Evolutionary conservation across 2,797 vertebrate genomes (phyloP), one percentile per base, ranked within the genome.

Genomic region (Siniperca scherzeri): DNA sequence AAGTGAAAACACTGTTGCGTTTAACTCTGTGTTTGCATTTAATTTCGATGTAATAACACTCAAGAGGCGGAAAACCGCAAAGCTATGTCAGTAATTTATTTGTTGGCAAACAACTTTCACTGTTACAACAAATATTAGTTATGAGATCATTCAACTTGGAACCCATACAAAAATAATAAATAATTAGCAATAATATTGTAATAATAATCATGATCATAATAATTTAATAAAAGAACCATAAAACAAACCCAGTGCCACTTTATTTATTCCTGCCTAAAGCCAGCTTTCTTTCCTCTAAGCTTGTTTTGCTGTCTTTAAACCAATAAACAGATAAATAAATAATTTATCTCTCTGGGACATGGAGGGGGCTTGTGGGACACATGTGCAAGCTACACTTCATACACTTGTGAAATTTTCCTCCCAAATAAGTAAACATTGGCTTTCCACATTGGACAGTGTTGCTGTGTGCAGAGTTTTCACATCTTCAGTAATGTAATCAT

Each of bases 71-170:
- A 88, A 84, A 90, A 84, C 70, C 88, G 64, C 90, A 97, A 97
- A 97, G 77, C 97, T 98, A 97, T 97, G 94, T 98, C 97, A 97
- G 97, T 98, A 97, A 97, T 99, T 99, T 99, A 99, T 99, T 99
- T 98, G 96, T 99, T 98, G 97, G 98, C 97, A 99, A 98, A 99
- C 98, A 99, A 98, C 96, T 97, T 98, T 97, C 98, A 99, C 98
- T 98, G 97, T 98, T 98, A 99, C 98, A 99, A 99, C 98, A 98
- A 98, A 98, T 98, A 99, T 99, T 99, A 99, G 97, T 98, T 98
- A 98, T 98, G 97, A 98, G 97, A 97, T 98, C 98, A 98, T 98
- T 97, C 96, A 97, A 97, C 97, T 97, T 95, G 96, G 95, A 97
- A 98, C 97, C 97, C 97, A 90, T 99, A 99, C 97, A 99, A 99